Evolutionary conservation across 2,113 vertebrate species (phyloP).

Genomic region (Corythaeola cristata): DNA sequence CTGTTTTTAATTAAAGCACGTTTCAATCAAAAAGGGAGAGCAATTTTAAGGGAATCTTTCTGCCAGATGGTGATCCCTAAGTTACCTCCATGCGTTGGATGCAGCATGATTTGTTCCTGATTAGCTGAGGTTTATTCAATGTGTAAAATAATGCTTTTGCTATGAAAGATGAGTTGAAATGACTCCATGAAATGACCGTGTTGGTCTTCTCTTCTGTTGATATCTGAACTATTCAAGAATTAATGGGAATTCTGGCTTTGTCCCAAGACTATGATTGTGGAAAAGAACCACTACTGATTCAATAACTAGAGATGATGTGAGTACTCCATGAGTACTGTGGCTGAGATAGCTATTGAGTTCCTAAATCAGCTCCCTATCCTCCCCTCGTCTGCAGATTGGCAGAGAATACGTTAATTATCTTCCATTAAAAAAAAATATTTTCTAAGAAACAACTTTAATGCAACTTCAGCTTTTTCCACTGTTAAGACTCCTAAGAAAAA

Average conservation of each 20-base stretch:
- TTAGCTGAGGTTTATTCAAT: constrained; percentile 10
- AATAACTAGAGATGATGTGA: background rate
- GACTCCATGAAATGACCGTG: background rate
- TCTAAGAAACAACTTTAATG: background rate
- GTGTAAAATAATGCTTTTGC: constrained; percentile 10
- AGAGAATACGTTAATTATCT: background rate
- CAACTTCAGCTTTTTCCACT: background rate
- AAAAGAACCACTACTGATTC: background rate
- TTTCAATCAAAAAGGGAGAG: constrained; percentile 69
- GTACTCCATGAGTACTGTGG: background rate
- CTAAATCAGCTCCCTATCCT: background rate
- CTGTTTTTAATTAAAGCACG: constrained; percentile 72
- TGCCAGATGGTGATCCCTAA: constrained; percentile 75
- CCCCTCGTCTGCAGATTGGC: background rate
- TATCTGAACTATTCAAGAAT: background rate
- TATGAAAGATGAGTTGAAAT: background rate
- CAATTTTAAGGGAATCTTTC: constrained; percentile 58
- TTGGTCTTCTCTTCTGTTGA: background rate
- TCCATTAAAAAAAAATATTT: background rate
- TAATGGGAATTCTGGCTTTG: background rate
- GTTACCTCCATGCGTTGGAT: constrained; percentile 67
- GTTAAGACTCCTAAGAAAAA: background rate
- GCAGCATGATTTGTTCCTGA: constrained; percentile 30
- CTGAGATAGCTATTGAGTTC: background rate
- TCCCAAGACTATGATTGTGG: background rate